A percentile compares a stretch with the other conserved stretches of the same genome.
Conservation (phyloP, 2,113 vertebrate genomes). For the Epinephelus moara region DNA sequence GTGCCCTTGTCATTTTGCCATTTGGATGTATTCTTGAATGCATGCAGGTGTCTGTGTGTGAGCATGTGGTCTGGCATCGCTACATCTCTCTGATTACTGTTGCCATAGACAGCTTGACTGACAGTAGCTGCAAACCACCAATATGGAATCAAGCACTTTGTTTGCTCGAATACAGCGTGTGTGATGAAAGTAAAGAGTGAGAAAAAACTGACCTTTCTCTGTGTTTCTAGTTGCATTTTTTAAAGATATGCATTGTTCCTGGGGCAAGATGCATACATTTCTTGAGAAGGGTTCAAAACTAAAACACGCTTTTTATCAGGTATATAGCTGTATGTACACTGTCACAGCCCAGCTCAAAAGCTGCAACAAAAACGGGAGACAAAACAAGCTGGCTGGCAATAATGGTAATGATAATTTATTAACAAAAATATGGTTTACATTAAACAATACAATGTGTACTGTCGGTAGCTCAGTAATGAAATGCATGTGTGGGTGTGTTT, state of each 20-base stretch:
- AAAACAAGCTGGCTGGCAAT: no score
- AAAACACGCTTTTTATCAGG: background rate
- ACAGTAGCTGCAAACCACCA: constrained; percentile 27
- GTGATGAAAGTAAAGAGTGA: background rate
- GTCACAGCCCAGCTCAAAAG: no score
- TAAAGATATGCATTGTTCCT: background rate
- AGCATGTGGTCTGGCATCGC: background rate
- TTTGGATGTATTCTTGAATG: constrained; percentile 11
- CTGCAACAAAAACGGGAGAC: no score
- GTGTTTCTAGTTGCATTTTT: background rate
- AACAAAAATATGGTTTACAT: no score
- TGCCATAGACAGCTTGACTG: constrained; percentile 35
- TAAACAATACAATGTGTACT: no score
- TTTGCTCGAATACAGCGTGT: background rate
- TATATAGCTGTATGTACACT: background rate
- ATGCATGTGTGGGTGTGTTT: no score
- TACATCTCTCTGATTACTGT: constrained; percentile 31
- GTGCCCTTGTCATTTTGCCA: constrained; percentile 35
- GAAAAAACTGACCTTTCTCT: background rate
- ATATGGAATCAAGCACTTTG: constrained; percentile 7
- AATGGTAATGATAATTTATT: no score
- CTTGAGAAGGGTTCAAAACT: background rate
- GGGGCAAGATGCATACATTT: background rate
- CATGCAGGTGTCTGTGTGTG: background rate
- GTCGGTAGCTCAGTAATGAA: no score